Evolutionary conservation across 2,797 vertebrate genomes (phyloP).

Genomic region (Otolemur crassicaudatus): DNA sequence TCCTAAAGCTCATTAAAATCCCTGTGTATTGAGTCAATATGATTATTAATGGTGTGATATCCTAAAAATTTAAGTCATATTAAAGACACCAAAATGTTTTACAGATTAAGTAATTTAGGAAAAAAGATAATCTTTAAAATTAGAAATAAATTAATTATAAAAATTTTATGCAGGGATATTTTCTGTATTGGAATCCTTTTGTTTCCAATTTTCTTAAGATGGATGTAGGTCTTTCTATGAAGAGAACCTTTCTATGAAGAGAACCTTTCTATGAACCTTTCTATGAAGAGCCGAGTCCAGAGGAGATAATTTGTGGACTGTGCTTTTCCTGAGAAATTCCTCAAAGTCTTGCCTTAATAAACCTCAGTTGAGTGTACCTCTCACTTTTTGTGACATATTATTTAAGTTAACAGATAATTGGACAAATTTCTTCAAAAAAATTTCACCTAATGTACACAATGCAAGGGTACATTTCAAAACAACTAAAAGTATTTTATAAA

Average conservation of each 20-base stretch:
- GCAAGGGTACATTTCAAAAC: too few species aligned
- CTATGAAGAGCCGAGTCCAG: not conserved
- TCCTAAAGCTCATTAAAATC: constrained; percentile 1
- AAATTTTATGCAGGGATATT: not conserved
- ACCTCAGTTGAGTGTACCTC: not conserved
- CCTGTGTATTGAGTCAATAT: not conserved
- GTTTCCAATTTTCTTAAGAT: not conserved
- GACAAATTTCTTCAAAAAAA: not conserved
- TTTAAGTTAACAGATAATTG: not conserved
- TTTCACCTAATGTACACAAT: too few species aligned
- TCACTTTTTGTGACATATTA: not conserved
- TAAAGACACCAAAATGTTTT: not conserved
- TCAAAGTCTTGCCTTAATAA: not conserved
- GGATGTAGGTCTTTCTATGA: not conserved
- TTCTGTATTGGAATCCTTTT: not conserved
- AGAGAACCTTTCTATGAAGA: not conserved
- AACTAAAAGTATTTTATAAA: too few species aligned
- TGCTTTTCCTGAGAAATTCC: not conserved
- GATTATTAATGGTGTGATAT: not conserved
- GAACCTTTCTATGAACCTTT: not conserved
- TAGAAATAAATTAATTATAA: not conserved
- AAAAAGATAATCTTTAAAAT: not conserved
- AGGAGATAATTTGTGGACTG: not conserved
- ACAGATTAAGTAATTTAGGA: not conserved
- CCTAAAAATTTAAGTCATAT: constrained; percentile 8